phyloP scores from a whole-genome alignment of 92 coral and sea anemone genomes.

The Epizoanthus ramosus region DNA sequence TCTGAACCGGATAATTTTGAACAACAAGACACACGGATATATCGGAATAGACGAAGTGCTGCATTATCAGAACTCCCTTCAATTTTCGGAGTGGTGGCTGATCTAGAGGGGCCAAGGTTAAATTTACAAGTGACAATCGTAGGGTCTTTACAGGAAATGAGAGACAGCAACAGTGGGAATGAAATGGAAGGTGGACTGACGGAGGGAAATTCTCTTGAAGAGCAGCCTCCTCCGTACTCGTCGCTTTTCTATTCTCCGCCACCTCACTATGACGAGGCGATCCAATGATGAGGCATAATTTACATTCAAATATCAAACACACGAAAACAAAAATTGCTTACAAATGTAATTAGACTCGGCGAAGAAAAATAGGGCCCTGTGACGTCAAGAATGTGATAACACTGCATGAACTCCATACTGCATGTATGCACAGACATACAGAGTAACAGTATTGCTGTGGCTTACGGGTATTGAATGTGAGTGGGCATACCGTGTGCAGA shows the following conservation, averaged over 20 bases:
- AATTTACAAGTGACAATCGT: slow-evolving; percentile 10
- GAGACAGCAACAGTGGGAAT: neutral
- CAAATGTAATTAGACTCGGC: neutral
- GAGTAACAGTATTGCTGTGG: too few relatives aligned
- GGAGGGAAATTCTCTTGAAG: neutral
- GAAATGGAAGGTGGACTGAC: neutral
- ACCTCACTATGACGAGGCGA: slow-evolving; percentile 21
- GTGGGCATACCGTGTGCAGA: too few relatives aligned
- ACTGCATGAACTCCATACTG: too few relatives aligned
- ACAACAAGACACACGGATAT: slow-evolving; percentile 20
- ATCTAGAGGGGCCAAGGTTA: slow-evolving; percentile 1
- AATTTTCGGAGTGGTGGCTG: neutral
- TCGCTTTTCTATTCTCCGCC: slow-evolving; percentile 27
- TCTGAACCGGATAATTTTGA: slow-evolving; percentile 31
- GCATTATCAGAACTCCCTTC: slow-evolving; percentile 7
- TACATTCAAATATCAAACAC: neutral
- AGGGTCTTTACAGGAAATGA: neutral
- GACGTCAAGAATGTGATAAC: neutral
- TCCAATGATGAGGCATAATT: slow-evolving; percentile 1
- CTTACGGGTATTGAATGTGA: too few relatives aligned
- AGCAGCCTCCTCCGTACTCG: slow-evolving; percentile 18
- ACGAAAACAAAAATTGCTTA: neutral
- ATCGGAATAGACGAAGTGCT: slow-evolving; percentile 34
- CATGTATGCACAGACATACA: too few relatives aligned
- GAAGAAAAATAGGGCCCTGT: neutral